A percentile compares a stretch with the other conserved stretches of the same genome.
Evolutionary conservation across 1,140 invertebrate genomes (phyloP).

Genomic region (Solen grandis): DNA sequence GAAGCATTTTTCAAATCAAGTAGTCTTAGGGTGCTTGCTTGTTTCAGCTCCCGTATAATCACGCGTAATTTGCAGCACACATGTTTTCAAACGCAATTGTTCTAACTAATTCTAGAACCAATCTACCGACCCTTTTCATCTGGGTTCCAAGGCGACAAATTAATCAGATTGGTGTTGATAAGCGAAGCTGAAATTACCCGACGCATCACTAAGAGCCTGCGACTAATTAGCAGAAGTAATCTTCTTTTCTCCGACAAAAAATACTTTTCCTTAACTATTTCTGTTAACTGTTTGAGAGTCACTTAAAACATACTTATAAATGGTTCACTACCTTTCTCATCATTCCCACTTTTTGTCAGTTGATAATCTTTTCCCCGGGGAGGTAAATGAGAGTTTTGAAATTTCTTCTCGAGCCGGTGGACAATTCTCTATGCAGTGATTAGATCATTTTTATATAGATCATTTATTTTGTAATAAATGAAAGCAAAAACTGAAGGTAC

Average conservation of each 20-base stretch:
- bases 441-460: neutral
- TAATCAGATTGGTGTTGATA: constrained; percentile 55
- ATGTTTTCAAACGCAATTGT: constrained; percentile 36
- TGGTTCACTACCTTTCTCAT: neutral
- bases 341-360: neutral
- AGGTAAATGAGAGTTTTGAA: neutral
- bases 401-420: constrained; percentile 8
- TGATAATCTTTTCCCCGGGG: neutral
- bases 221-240: constrained; percentile 53
- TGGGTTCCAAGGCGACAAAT: constrained; percentile 54
- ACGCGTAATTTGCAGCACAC: neutral
- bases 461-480: too few species aligned
- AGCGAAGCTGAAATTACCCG: constrained; percentile 41
- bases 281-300: constrained; percentile 11
- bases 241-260: constrained; percentile 47
- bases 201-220: constrained; percentile 36
- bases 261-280: constrained; percentile 14
- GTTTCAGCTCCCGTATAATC: too few species aligned
- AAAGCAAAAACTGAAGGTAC: too few species aligned
- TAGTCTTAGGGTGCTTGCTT: too few species aligned
- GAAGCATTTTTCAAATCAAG: too few species aligned
- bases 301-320: constrained; percentile 26
- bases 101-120: constrained; percentile 56
- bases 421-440: neutral
- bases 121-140: constrained; percentile 54